These are phyloP conservation scores for Epinotia ramella DNA, from an alignment of 2,888 invertebrate genomes.

Conservation along the genomic window DNA sequence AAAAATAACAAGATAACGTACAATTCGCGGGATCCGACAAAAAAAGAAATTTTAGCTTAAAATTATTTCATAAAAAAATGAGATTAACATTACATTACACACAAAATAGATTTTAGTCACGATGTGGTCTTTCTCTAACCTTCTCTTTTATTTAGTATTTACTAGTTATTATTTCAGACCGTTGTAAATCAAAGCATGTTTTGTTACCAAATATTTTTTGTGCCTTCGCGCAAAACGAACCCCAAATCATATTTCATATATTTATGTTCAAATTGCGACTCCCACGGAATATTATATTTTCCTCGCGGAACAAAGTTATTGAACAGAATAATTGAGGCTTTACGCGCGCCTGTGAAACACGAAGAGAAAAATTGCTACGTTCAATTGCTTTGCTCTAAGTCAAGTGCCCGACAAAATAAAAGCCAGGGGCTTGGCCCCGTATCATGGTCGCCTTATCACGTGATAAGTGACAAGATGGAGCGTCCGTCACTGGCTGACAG, in stretches of 20 bases:
- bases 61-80: too few relatives aligned
- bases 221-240: background rate
- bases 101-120: too few relatives aligned
- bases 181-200: background rate
- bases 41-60: slow-evolving; percentile 3
- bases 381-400: slow-evolving; percentile 18
- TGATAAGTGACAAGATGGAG: too few relatives aligned
- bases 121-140: too few relatives aligned
- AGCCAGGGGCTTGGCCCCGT: too few relatives aligned
- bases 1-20: slow-evolving; percentile 4
- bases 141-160: too few relatives aligned
- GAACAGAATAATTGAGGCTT: slow-evolving; percentile 19
- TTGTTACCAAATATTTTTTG: background rate
- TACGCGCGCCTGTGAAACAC: slow-evolving; percentile 5
- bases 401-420: background rate
- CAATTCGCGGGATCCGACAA: background rate
- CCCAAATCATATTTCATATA: background rate
- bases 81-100: too few relatives aligned
- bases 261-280: background rate
- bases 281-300: slow-evolving; percentile 14
- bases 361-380: slow-evolving; percentile 15
- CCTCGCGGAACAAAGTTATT: background rate
- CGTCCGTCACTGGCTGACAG: too few relatives aligned
- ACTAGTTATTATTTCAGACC: background rate
- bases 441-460: too few relatives aligned